Conservation (phyloP, 2,113 vertebrate genomes). For the Megalops atlanticus region DNA sequence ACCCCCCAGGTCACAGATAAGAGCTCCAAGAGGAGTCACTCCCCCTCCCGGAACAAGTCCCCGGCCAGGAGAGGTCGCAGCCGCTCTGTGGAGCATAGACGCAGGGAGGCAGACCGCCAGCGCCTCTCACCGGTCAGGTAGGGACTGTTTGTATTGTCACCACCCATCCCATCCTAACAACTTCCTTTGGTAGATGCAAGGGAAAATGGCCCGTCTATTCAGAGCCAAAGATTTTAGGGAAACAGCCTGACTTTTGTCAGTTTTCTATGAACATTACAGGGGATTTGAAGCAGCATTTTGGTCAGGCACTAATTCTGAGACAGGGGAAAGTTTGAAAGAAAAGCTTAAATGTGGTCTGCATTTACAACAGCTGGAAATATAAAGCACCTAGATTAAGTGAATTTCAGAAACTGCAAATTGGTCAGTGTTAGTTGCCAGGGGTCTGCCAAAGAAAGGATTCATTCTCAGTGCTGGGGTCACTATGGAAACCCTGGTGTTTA, state of each 20-base stretch:
- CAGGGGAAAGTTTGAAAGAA: background rate
- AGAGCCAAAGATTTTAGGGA: background rate
- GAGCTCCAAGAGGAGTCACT: conserved; percentile 78
- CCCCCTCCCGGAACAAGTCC: conserved; percentile 73
- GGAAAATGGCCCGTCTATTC: no score
- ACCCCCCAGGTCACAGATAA: conserved; percentile 72
- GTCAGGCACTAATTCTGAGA: background rate
- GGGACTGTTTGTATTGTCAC: conserved; percentile 7
- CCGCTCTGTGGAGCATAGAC: conserved; percentile 83
- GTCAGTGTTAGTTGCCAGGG: background rate
- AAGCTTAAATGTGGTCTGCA: background rate
- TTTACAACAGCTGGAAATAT: no score
- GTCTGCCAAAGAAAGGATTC: background rate
- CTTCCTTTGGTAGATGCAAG: no score
- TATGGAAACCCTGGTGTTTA: background rate
- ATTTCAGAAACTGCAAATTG: background rate
- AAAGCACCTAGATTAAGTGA: background rate
- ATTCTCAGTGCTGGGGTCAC: background rate
- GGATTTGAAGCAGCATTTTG: no score
- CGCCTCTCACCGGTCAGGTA: conserved; percentile 86
- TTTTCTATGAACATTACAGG: background rate
- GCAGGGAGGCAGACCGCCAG: conserved; percentile 84
- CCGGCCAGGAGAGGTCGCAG: conserved; percentile 83
- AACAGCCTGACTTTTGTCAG: background rate
- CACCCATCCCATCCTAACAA: background rate